Evolutionary conservation across 2,113 vertebrate genomes (phyloP).

Genomic region (Campylomormyrus numenius): DNA sequence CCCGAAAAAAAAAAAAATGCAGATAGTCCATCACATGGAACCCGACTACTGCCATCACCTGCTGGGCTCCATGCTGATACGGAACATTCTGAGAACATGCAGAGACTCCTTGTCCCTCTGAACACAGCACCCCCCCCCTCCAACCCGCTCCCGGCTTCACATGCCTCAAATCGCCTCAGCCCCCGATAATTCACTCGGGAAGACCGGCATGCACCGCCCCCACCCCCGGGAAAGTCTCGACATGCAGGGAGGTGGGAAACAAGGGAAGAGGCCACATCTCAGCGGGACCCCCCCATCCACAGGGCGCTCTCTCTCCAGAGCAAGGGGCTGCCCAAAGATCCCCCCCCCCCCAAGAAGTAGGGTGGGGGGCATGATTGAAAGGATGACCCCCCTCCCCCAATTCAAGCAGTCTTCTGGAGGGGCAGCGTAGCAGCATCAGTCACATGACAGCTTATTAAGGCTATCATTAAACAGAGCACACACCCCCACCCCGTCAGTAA

Average conservation of each 20-base stretch:
- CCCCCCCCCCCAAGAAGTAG: not conserved
- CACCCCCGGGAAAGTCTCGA: not conserved
- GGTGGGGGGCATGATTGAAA: not conserved
- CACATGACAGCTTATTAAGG: constrained; percentile 1
- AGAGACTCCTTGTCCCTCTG: not conserved
- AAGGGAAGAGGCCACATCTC: not conserved
- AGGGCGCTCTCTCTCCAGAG: not conserved
- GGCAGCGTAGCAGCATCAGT: not conserved
- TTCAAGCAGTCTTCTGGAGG: not conserved
- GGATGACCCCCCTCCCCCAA: not conserved
- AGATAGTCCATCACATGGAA: not conserved
- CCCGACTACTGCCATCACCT: not conserved
- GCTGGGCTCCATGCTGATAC: too few species aligned
- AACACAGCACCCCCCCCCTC: not conserved
- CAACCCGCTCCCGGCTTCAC: not conserved
- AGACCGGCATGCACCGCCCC: not conserved
- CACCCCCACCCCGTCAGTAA: not conserved
- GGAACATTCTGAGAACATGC: not conserved
- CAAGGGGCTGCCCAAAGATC: not conserved
- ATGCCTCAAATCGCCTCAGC: not conserved
- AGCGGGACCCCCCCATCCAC: not conserved
- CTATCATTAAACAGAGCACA: not conserved
- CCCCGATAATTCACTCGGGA: not conserved
- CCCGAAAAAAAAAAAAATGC: not conserved
- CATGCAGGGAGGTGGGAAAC: not conserved